These are phyloP conservation scores for Glaucomys volans DNA, from an alignment of 2,113 vertebrate species.

Conservation along the genomic window DNA sequence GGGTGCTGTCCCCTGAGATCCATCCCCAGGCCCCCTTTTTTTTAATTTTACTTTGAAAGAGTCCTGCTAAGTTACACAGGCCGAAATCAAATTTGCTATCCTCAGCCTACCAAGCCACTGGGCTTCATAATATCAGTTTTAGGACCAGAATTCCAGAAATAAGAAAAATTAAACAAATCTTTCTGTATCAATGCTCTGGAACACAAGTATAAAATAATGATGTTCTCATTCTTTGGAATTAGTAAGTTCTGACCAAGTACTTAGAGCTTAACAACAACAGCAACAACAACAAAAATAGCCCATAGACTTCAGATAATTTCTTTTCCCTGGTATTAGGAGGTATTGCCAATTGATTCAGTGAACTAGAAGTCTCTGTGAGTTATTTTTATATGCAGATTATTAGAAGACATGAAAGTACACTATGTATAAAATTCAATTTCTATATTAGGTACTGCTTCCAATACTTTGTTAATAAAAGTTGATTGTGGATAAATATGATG, in stretches of 20 bases:
- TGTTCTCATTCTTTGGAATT: background rate
- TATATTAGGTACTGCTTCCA: background rate
- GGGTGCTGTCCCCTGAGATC: too few relatives aligned
- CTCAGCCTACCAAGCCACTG: too few relatives aligned
- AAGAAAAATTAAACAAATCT: background rate
- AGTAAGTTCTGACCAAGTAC: background rate
- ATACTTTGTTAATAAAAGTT: background rate
- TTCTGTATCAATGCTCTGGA: background rate
- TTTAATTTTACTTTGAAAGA: too few relatives aligned
- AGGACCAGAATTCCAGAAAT: background rate
- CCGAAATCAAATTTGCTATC: too few relatives aligned
- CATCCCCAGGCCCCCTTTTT: too few relatives aligned
- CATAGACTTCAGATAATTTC: background rate
- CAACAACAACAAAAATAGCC: background rate
- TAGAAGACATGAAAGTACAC: background rate
- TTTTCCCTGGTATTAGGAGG: background rate
- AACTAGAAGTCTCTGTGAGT: background rate
- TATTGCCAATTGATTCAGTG: background rate
- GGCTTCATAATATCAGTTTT: background rate
- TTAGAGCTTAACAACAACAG: background rate
- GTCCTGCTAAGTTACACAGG: too few relatives aligned
- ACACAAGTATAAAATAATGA: background rate
- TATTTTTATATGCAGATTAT: background rate
- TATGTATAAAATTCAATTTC: background rate
- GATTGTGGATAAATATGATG: background rate